Percentiles rank a stretch among this genome's conserved stretches.
Conservation (phyloP, 2,888 invertebrate species). For the Oligia fasciuncula region DNA sequence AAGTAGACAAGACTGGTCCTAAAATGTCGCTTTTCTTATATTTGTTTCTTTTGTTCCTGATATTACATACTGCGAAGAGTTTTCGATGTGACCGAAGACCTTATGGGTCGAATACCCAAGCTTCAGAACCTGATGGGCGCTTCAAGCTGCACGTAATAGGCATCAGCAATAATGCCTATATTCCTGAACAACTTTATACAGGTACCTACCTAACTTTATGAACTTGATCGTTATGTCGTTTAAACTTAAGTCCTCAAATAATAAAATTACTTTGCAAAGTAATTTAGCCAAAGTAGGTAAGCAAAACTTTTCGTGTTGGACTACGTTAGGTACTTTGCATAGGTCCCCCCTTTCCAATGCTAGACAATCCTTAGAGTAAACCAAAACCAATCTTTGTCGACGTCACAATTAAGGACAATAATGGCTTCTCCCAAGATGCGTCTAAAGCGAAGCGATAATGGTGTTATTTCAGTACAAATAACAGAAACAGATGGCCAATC, state of each 20-base stretch:
- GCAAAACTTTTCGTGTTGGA: neutral
- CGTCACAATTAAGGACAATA: neutral
- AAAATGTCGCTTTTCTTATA: conserved; percentile 26
- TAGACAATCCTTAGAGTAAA: neutral
- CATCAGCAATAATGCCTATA: conserved; percentile 77
- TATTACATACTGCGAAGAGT: conserved; percentile 46
- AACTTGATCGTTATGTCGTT: neutral
- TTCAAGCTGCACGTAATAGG: conserved; percentile 77
- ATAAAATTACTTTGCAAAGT: neutral
- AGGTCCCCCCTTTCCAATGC: neutral
- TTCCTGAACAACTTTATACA: conserved; percentile 84
- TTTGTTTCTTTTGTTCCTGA: conserved; percentile 24
- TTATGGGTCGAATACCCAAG: conserved; percentile 79
- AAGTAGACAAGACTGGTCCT: conserved; percentile 9
- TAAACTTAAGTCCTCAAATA: too few species aligned
- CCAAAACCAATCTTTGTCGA: neutral
- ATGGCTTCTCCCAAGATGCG: neutral
- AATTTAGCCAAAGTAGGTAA: neutral
- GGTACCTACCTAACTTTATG: conserved; percentile 68
- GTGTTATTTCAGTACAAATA: conserved; percentile 77
- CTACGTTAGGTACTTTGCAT: neutral
- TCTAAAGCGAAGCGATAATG: neutral
- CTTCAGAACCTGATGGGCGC: conserved; percentile 82
- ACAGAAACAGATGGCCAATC: conserved; percentile 79
- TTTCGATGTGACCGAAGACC: conserved; percentile 85